phyloP scores from a whole-genome alignment of 2,797 vertebrate species.

The Mallotus villosus region DNA sequence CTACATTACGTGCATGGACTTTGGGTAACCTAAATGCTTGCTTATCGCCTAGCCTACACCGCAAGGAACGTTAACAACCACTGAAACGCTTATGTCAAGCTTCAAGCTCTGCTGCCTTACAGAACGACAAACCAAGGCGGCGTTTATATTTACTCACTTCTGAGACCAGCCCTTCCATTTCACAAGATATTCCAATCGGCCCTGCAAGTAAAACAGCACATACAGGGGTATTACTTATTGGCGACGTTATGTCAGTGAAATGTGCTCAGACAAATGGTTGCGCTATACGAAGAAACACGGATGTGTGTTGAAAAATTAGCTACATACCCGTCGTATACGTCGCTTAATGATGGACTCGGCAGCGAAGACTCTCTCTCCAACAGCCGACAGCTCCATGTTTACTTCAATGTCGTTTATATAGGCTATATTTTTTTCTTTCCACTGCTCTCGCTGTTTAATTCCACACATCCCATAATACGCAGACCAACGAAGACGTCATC shows the following conservation, averaged over 20 bases:
- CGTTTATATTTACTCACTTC: conserved; percentile 86
- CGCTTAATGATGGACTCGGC: conserved; percentile 96
- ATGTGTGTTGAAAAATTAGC: conserved; percentile 21
- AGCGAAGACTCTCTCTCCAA: conserved; percentile 95
- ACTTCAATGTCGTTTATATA: conserved; percentile 68
- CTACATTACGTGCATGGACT: too few species aligned
- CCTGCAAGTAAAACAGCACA: conserved; percentile 75
- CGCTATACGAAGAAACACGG: conserved; percentile 44
- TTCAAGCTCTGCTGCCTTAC: not conserved
- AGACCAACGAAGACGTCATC: conserved; percentile 86
- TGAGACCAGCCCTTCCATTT: conserved; percentile 99
- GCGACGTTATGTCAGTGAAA: conserved; percentile 33
- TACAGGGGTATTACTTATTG: conserved; percentile 39
- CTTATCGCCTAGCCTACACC: not conserved
- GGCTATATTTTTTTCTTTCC: conserved; percentile 56
- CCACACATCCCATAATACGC: conserved; percentile 95
- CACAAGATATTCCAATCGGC: conserved; percentile 97
- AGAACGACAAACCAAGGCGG: conserved; percentile 3
- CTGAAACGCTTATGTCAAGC: not conserved
- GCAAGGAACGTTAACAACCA: too few species aligned
- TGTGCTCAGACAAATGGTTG: conserved; percentile 50
- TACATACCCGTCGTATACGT: conserved; percentile 89
- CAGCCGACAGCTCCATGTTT: conserved; percentile 95
- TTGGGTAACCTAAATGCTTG: not conserved
- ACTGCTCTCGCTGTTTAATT: conserved; percentile 72